Percentiles rank a stretch among this genome's conserved stretches.
Conservation (phyloP, 1,140 invertebrate species). For the Stegodyphus dumicola region DNA sequence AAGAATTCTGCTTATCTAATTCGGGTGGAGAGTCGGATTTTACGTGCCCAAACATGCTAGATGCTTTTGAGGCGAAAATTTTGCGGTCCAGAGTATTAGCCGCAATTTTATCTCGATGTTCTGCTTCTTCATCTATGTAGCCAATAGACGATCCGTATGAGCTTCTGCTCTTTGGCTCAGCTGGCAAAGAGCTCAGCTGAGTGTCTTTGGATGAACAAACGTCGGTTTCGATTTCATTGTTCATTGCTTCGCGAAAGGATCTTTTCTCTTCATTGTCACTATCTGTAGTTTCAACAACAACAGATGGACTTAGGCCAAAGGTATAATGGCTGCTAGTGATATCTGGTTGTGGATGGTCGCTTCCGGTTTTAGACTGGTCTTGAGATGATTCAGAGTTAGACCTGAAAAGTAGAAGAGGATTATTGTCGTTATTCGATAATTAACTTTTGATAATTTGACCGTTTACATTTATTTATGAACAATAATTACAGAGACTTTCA, state of each 20-base stretch:
- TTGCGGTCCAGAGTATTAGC: conserved; percentile 44
- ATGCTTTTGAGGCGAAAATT: conserved; percentile 27
- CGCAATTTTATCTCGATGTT: conserved; percentile 16
- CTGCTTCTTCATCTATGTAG: conserved; percentile 43
- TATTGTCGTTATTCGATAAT: not conserved
- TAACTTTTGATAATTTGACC: too few relatives aligned
- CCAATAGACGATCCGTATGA: conserved; percentile 47
- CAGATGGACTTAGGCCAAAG: conserved; percentile 31
- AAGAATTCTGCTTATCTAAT: conserved; percentile 47
- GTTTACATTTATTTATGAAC: too few relatives aligned
- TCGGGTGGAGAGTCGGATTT: conserved; percentile 50
- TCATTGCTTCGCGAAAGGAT: conserved; percentile 19
- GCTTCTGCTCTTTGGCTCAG: conserved; percentile 31
- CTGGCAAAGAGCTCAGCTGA: conserved; percentile 16
- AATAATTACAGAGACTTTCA: too few relatives aligned
- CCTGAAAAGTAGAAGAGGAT: conserved; percentile 10
- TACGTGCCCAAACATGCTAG: conserved; percentile 30
- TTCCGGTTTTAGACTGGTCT: conserved; percentile 14
- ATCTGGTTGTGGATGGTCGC: conserved; percentile 2
- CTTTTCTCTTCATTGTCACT: conserved; percentile 32
- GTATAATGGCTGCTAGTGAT: conserved; percentile 41
- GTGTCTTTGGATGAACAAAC: conserved; percentile 25
- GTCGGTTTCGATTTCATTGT: conserved; percentile 9
- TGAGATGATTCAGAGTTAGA: conserved; percentile 52
- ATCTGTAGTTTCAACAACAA: conserved; percentile 30